Evolutionary conservation across 2,113 vertebrate genomes (phyloP).

Genomic region (Onychostoma macrolepis): DNA sequence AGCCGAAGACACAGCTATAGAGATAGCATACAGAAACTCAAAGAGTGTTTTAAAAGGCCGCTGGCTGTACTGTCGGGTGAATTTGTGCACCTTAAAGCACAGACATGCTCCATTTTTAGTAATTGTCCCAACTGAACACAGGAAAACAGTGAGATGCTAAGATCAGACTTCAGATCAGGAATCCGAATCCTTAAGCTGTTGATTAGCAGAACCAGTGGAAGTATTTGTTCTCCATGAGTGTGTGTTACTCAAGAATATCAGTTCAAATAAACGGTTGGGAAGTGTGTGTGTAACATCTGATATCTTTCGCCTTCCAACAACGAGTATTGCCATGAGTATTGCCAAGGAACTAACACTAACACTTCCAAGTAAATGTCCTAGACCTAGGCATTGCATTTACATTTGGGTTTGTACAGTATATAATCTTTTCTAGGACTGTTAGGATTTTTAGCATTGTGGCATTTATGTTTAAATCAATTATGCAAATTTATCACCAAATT

Average conservation of each 20-base stretch:
- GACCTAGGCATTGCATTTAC: background rate
- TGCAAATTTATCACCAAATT: no score
- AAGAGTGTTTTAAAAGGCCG: slow-evolving; percentile 35
- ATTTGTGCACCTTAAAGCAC: background rate
- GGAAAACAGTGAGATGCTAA: background rate
- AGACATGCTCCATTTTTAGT: slow-evolving; percentile 21
- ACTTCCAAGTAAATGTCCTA: background rate
- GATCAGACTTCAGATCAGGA: background rate
- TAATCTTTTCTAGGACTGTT: no score
- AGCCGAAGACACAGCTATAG: slow-evolving; percentile 30
- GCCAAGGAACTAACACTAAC: background rate
- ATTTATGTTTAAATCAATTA: no score
- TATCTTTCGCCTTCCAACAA: background rate
- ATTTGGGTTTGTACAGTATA: no score
- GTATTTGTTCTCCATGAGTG: background rate
- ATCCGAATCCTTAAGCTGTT: background rate
- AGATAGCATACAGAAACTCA: slow-evolving; percentile 55
- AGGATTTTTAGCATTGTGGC: no score
- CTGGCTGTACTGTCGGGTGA: slow-evolving; percentile 28
- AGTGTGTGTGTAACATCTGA: background rate
- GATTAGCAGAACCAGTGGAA: background rate
- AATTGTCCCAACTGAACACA: background rate
- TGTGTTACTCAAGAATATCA: background rate
- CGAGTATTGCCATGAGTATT: background rate
- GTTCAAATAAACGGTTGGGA: background rate